These are phyloP conservation scores for Brachymystax lenok DNA, from an alignment of 2,797 vertebrate species.

Conservation along the genomic window DNA sequence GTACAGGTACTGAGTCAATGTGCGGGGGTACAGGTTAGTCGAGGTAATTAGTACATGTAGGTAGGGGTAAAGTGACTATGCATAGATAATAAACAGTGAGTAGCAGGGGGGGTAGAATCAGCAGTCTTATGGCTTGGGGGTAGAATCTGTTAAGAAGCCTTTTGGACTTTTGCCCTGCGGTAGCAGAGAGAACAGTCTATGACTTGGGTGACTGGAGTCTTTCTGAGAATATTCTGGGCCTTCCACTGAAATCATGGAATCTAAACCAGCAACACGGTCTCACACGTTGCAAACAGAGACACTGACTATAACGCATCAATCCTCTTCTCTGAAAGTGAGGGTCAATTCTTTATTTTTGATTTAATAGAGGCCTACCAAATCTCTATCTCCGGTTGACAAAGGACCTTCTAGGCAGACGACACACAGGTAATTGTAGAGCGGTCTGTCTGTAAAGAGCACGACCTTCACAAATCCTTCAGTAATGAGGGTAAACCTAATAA, in stretches of 20 bases:
- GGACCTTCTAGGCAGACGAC: slow-evolving; percentile 9
- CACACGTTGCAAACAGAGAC: background rate
- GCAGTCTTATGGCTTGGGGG: too few relatives aligned
- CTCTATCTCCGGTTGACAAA: background rate
- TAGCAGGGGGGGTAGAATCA: too few relatives aligned
- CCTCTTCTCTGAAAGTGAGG: background rate
- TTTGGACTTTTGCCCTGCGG: too few relatives aligned
- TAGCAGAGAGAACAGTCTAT: too few relatives aligned
- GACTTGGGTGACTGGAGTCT: too few relatives aligned
- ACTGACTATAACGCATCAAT: background rate
- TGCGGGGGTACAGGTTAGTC: too few relatives aligned
- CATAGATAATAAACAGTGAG: too few relatives aligned
- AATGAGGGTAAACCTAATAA: slow-evolving; percentile 30
- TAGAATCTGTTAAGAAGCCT: too few relatives aligned
- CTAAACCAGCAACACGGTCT: background rate
- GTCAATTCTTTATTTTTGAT: background rate
- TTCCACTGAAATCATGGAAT: background rate
- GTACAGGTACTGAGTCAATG: too few relatives aligned
- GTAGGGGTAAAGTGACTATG: too few relatives aligned
- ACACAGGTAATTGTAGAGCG: background rate
- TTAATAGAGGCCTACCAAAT: background rate
- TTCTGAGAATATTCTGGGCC: too few relatives aligned
- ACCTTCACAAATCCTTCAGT: slow-evolving; percentile 15
- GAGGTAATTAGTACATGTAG: too few relatives aligned
- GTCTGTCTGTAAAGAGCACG: background rate